Evolutionary conservation across 2,888 invertebrate species (phyloP).

Genomic region (Drosophila engyochracea): DNA sequence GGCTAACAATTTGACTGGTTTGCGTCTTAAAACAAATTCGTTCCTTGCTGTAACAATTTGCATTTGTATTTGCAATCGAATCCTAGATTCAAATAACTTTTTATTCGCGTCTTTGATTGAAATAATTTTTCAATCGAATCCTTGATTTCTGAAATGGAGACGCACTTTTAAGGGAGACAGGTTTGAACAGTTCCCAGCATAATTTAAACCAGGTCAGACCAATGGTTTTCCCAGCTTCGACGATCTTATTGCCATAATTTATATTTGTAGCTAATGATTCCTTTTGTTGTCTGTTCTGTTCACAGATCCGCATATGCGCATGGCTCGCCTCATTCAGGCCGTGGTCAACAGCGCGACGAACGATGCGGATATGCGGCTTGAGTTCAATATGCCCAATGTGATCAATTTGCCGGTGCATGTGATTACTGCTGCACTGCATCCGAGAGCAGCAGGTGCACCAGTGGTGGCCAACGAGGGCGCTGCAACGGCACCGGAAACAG

Average conservation of each 20-base stretch:
- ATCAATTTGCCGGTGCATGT: slow-evolving; percentile 84
- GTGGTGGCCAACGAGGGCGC: slow-evolving; percentile 55
- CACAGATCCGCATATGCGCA: slow-evolving; percentile 83
- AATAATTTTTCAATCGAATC: neutral
- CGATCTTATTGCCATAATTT: neutral
- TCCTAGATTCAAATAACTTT: neutral
- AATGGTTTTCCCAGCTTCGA: neutral
- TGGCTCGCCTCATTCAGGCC: slow-evolving; percentile 84
- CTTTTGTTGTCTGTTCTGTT: slow-evolving; percentile 19
- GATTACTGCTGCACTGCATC: slow-evolving; percentile 87
- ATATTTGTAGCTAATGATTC: slow-evolving; percentile 10
- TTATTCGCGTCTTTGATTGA: neutral
- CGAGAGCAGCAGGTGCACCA: slow-evolving; percentile 63
- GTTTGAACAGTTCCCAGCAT: neutral
- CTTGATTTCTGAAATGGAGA: neutral
- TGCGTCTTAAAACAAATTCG: neutral
- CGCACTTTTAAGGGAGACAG: neutral
- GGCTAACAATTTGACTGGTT: neutral
- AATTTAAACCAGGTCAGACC: neutral
- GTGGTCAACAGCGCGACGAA: slow-evolving; percentile 83
- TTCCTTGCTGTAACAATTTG: neutral
- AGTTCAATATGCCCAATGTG: slow-evolving; percentile 84
- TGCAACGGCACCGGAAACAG: slow-evolving; percentile 44
- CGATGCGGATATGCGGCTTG: slow-evolving; percentile 84
- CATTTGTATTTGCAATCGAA: neutral